phyloP scores from a whole-genome alignment of 2,888 invertebrate species.

The Agonopterix subpropinquella region DNA sequence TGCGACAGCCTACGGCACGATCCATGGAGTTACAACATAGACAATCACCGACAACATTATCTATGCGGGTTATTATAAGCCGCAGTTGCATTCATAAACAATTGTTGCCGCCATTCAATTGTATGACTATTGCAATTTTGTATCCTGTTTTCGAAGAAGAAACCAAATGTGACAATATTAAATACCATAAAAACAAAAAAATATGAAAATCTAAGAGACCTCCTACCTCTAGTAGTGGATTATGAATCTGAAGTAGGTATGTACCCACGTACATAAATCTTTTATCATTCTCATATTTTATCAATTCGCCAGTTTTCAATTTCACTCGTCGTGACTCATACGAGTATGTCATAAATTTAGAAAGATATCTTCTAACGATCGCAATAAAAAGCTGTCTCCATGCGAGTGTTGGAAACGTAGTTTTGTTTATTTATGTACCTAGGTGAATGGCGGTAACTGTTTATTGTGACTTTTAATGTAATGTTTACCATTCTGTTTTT shows the following conservation, averaged over 20 bases:
- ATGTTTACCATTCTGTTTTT: too few relatives aligned
- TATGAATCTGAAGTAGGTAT: too few relatives aligned
- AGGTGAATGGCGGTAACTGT: slow-evolving; percentile 22
- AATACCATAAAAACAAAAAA: too few relatives aligned
- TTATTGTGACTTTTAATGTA: slow-evolving; percentile 18
- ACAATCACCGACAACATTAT: slow-evolving; percentile 43
- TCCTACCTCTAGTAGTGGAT: too few relatives aligned
- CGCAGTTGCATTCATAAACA: slow-evolving; percentile 43
- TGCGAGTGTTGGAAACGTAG: slow-evolving; percentile 8
- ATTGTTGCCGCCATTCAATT: slow-evolving; percentile 21
- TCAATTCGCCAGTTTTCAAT: slow-evolving; percentile 22
- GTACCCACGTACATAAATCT: too few relatives aligned
- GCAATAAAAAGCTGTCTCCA: slow-evolving; percentile 23
- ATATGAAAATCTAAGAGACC: too few relatives aligned
- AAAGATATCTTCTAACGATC: slow-evolving; percentile 20
- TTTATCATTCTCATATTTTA: neutral
- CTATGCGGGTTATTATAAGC: slow-evolving; percentile 68
- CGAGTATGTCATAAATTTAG: slow-evolving; percentile 14
- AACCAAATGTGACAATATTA: too few relatives aligned
- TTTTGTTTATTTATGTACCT: slow-evolving; percentile 4
- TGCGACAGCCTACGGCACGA: slow-evolving; percentile 31
- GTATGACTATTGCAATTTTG: too few relatives aligned
- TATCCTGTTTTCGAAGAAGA: too few relatives aligned
- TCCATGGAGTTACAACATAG: slow-evolving; percentile 35
- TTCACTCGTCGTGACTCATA: slow-evolving; percentile 12